Evolutionary conservation across 2,888 invertebrate genomes (phyloP).

Genomic region (Endotricha flammealis): DNA sequence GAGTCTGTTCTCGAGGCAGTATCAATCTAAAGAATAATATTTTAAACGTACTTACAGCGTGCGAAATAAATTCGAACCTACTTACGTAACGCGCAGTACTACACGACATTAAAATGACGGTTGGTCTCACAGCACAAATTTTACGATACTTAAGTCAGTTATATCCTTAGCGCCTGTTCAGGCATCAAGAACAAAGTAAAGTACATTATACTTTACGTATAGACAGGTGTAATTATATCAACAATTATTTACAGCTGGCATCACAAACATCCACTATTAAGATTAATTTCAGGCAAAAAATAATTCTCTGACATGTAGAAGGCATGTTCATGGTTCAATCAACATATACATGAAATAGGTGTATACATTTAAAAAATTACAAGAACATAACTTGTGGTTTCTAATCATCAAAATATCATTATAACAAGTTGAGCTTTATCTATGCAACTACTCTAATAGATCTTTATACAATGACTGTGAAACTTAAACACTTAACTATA

Average conservation of each 20-base stretch:
- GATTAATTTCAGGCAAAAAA: slow-evolving; percentile 44
- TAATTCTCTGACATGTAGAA: slow-evolving; percentile 47
- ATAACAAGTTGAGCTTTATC: slow-evolving; percentile 66
- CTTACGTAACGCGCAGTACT: slow-evolving; percentile 37
- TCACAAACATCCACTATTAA: slow-evolving; percentile 29
- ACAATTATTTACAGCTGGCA: slow-evolving; percentile 42
- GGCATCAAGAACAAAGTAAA: no score
- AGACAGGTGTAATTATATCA: slow-evolving; percentile 36
- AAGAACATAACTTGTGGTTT: slow-evolving; percentile 30
- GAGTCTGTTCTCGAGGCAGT: no score
- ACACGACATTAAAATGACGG: no score
- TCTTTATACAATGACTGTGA: slow-evolving; percentile 30
- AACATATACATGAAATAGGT: slow-evolving; percentile 24
- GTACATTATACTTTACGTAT: slow-evolving; percentile 43
- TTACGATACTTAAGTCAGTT: slow-evolving; percentile 13
- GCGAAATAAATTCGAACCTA: slow-evolving; percentile 21
- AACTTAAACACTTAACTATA: slow-evolving; percentile 20
- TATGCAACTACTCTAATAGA: slow-evolving; percentile 45
- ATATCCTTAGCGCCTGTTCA: slow-evolving; percentile 19
- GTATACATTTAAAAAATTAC: slow-evolving; percentile 24
- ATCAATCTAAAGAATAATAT: no score
- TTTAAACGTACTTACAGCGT: slow-evolving; percentile 19
- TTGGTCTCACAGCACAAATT: slow-evolving; percentile 52
- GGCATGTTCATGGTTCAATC: slow-evolving; percentile 64
- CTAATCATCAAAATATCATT: slow-evolving; percentile 39